Percentiles rank a stretch among this genome's conserved stretches.
phyloP scores from a whole-genome alignment of 37 sponge, comb jelly and placozoan genomes.

The Dysidea cf. avara region DNA sequence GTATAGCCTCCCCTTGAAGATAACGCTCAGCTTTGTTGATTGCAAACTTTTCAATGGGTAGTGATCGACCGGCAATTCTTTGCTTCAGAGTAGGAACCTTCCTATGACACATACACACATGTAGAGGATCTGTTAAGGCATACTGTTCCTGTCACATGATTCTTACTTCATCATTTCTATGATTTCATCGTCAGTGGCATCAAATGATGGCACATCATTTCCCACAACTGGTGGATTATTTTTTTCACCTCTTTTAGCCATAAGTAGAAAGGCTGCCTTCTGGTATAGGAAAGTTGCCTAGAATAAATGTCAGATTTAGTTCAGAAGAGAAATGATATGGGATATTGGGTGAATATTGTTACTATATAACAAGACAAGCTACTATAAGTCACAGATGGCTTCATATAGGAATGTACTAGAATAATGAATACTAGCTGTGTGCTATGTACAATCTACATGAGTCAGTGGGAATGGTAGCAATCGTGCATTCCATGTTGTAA shows the following conservation, averaged over 20 bases:
- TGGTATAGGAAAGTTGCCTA: slow-evolving; percentile 57
- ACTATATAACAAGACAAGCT: too few species aligned
- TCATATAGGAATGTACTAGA: too few species aligned
- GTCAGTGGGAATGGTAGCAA: too few species aligned
- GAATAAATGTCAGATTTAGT: neutral
- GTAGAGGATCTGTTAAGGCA: too few species aligned
- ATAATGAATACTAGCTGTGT: too few species aligned
- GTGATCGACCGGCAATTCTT: slow-evolving; percentile 70
- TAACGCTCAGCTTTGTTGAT: slow-evolving; percentile 50
- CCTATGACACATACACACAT: slow-evolving; percentile 13
- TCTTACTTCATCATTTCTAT: slow-evolving; percentile 39
- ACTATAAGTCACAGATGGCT: too few species aligned
- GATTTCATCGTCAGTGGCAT: slow-evolving; percentile 1
- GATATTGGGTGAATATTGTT: neutral
- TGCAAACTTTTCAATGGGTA: slow-evolving; percentile 76
- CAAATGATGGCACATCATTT: neutral
- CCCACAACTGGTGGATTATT: neutral
- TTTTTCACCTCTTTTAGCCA: slow-evolving; percentile 6
- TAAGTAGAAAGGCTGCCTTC: slow-evolving; percentile 37
- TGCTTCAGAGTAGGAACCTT: slow-evolving; percentile 66
- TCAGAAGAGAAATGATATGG: neutral
- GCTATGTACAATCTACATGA: too few species aligned
- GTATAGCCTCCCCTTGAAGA: slow-evolving; percentile 31
- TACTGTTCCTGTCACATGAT: too few species aligned
- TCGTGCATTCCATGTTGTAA: too few species aligned